Percentiles rank a stretch among this genome's conserved stretches.
Evolutionary conservation across 2,797 vertebrate species (phyloP).

Genomic region (Coluber constrictor): DNA sequence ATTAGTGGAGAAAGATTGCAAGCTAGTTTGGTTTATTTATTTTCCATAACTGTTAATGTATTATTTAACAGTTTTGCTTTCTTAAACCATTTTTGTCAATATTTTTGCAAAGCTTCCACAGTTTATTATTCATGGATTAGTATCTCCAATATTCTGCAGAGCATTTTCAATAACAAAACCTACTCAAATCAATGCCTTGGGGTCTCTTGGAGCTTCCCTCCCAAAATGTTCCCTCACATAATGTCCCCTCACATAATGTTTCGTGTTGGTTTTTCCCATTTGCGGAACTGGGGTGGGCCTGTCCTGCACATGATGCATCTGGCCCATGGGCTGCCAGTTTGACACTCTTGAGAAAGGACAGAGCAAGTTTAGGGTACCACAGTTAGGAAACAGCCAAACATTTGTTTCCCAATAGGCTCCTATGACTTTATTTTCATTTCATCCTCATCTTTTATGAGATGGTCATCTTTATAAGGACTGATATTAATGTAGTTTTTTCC

Average conservation of each 20-base stretch:
- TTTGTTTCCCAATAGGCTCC: neutral
- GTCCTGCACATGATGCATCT: too few species aligned
- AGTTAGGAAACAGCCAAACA: neutral
- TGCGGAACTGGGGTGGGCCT: too few species aligned
- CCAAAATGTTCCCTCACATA: neutral
- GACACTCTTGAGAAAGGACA: neutral
- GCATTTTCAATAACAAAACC: neutral
- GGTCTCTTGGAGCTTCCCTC: neutral
- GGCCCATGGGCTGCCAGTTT: too few species aligned
- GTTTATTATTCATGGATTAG: neutral
- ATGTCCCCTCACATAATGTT: too few species aligned
- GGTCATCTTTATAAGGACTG: neutral
- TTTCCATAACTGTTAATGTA: constrained; percentile 12
- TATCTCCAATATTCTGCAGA: neutral
- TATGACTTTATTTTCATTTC: neutral
- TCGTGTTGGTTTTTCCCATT: too few species aligned
- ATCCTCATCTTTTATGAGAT: neutral
- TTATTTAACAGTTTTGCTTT: neutral
- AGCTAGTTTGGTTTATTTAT: neutral
- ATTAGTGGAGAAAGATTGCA: neutral
- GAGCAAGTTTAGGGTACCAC: neutral
- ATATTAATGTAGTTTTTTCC: neutral
- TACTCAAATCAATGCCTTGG: neutral
- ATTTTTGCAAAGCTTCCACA: neutral
- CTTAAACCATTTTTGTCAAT: neutral